Base-by-base conservation (phyloP, 2,797 vertebrate species). In the Hemitrygon akajei region DNA sequence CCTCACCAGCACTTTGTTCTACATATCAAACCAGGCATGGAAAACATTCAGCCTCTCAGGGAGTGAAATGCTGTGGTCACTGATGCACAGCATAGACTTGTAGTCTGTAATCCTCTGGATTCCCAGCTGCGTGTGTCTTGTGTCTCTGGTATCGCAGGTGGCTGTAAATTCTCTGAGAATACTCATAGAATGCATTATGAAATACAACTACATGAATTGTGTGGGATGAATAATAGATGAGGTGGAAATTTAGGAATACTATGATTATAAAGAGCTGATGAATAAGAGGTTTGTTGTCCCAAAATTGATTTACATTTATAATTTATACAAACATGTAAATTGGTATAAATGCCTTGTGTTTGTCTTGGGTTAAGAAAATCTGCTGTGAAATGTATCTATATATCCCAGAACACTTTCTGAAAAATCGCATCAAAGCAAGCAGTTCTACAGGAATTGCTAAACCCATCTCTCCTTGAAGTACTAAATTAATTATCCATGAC, bases 401-500 rank as follows among this genome's bases (percentile, higher is more conserved):
- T 7, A 47, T 91, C 63, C 66, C 20, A 91, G 2, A 71, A 20
- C 34, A 73, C 89, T 91, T 40, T 73, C 87, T 73, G 63, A 66
- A 25, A 18, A 73, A 91, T 40, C 89, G 18, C 12, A 91, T 91
- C 40, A 91, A 47, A 91, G 69, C 66, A 1, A 91, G 66, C 63
- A 71, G 3, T 91, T 73, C 89, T 40, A 14, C 22, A 91, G 66
- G 34, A 71, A 91, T 71, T 91, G 20, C 34, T 91, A 73, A 91
- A 73, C 40, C 11, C 34, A 91, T 14, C 4, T 7, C 89, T 91
- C 63, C 37, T 91, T 91, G 66, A 73, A 91, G 89, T 71, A 66
- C 89, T 91, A 91, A 91, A 91, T 91, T 66, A 91, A 73, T 91
- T 71, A 34, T 91, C 66, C 66, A 91, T 91, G 63, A 40, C 89